Conservation (phyloP, 2,797 vertebrate genomes). For the Pogoniulus pusillus region DNA sequence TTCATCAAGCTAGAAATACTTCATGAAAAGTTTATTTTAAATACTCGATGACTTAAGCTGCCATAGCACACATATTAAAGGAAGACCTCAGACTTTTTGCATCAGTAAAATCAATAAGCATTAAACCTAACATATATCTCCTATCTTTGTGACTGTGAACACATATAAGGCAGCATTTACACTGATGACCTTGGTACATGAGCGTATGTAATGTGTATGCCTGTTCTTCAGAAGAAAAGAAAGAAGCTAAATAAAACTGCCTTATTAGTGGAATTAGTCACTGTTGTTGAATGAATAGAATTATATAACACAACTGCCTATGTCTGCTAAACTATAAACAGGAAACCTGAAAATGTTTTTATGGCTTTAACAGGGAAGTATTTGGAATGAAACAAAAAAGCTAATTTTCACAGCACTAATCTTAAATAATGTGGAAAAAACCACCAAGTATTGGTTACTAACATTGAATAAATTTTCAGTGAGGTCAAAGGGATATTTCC, state of each 20-base stretch:
- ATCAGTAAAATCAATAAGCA: background rate
- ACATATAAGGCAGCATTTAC: background rate
- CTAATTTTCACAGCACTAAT: background rate
- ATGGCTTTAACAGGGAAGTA: background rate
- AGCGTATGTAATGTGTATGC: background rate
- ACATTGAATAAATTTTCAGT: background rate
- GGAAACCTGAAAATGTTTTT: slow-evolving; percentile 28
- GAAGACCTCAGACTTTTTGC: background rate
- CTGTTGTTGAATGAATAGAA: background rate
- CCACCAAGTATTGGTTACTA: background rate
- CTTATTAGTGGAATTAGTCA: background rate
- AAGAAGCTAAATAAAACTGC: background rate
- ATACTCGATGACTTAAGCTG: background rate
- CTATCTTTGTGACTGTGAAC: background rate
- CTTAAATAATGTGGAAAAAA: background rate
- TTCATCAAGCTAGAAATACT: background rate
- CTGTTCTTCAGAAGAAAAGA: background rate
- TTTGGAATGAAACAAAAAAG: background rate
- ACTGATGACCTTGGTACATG: rapidly evolving
- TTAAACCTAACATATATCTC: background rate
- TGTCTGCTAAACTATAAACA: background rate
- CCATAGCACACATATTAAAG: background rate
- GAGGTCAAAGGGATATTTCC: background rate
- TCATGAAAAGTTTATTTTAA: background rate
- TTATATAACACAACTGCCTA: background rate